Conservation (phyloP, 53 echinoderm and acorn worm species). For the Luidia sarsii region DNA sequence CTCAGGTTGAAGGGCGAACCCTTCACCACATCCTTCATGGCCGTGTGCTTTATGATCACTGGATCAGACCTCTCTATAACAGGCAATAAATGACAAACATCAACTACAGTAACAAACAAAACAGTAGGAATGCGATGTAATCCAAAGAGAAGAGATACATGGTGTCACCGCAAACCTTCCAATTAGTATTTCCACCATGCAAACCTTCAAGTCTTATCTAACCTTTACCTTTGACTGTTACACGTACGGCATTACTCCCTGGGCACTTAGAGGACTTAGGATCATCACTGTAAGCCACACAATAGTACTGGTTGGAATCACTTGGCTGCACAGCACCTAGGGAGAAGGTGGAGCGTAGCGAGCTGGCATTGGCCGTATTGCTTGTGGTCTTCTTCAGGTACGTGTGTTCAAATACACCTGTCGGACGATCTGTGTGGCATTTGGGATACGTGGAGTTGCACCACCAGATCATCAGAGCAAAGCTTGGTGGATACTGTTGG, state of each 20-base stretch:
- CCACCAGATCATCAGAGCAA: slow-evolving; percentile 28
- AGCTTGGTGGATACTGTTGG: slow-evolving; percentile 16
- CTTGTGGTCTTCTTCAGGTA: not conserved
- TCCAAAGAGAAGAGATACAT: too few species aligned
- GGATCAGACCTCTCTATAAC: not conserved
- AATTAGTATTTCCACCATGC: too few species aligned
- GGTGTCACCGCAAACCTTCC: too few species aligned
- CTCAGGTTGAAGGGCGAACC: slow-evolving; percentile 21
- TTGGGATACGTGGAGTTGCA: slow-evolving; percentile 26
- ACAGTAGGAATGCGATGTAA: too few species aligned
- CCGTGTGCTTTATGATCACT: not conserved
- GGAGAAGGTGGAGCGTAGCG: not conserved
- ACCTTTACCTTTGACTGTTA: slow-evolving; percentile 3
- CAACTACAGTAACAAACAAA: too few species aligned
- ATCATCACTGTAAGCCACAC: slow-evolving; percentile 32
- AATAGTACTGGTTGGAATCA: slow-evolving; percentile 1
- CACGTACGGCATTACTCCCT: not conserved
- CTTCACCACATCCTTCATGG: not conserved
- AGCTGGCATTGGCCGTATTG: not conserved
- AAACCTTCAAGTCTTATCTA: too few species aligned
- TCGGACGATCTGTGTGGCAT: not conserved
- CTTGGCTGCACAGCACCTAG: not conserved
- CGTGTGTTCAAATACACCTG: not conserved
- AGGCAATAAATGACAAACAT: too few species aligned
- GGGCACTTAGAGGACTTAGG: not conserved